Evolutionary conservation across 2,113 vertebrate species (phyloP), one percentile per base, ranked within the genome.

Genomic region (Chamaea fasciata): DNA sequence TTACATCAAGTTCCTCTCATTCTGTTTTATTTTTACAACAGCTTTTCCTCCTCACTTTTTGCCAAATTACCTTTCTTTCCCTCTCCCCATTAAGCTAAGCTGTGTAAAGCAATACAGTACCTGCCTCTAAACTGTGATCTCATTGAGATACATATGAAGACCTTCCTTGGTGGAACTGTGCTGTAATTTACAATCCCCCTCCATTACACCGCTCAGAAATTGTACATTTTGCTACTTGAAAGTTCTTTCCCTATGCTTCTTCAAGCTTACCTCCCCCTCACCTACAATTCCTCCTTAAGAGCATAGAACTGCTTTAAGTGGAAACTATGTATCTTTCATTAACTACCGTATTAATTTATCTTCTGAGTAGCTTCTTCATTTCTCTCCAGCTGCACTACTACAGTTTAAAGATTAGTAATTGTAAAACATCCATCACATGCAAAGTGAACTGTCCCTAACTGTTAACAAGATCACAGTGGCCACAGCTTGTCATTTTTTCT

Each of bases 351-450:
- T 90, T 95, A 30, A 97, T 97, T 97, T 96, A 95, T 98, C 97
- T 97, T 95, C 83, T 6, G 22, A 95, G 90, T 53, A 93, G 65
- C 55, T 93, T 95, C 76, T 57, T 93, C 67, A 71, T 95, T 71
- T 56, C 70, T 71, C 7, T 93, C 60, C 89, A 96, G 68, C 84
- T 91, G 85, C 89, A 92, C 50, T 89, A 68, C 59, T 73, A 71
- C 69, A 96, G 70, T 97, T 85, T 97, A 76, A 96, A 95, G 95
- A 95, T 96, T 95, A 87, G 93, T 93, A 96, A 97, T 95, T 96
- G 94, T 93, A 94, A 73, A 96, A 92, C 96, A 97, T 96, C 87
- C 84, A 94, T 97, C 96, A 97, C 74, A 71, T 39, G 20, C 79
- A 88, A 94, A 97, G 53, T 64, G 88, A 94, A 74, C 74, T 95